Conservation (phyloP, 2,797 vertebrate species). For the Pangasius sanitwongsei region DNA sequence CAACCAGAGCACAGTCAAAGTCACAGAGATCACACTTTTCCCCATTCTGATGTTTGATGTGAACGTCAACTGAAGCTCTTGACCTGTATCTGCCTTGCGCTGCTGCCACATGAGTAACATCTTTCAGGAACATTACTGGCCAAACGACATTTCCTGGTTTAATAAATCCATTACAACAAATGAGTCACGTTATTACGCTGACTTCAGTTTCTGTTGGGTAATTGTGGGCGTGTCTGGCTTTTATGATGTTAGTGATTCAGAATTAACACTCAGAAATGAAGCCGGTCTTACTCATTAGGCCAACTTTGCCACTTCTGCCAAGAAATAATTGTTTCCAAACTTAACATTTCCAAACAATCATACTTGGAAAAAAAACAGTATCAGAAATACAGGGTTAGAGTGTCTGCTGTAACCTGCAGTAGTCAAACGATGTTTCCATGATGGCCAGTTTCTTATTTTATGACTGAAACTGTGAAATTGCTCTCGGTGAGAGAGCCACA, state of each 20-base stretch:
- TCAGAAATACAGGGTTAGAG: not conserved
- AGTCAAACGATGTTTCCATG: slow-evolving; percentile 2
- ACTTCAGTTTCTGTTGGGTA: slow-evolving; percentile 27
- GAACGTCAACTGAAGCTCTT: not conserved
- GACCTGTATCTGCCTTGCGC: not conserved
- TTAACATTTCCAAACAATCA: not conserved
- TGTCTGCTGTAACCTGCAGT: slow-evolving; percentile 6
- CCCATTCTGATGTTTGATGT: not conserved
- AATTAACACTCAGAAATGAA: not conserved
- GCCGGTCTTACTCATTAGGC: not conserved
- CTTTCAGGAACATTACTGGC: not conserved
- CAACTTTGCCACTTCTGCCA: not conserved
- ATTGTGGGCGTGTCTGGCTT: slow-evolving; percentile 24
- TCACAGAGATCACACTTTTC: not conserved
- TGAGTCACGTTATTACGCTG: slow-evolving; percentile 25
- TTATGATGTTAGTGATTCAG: not conserved
- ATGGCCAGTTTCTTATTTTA: slow-evolving; percentile 49
- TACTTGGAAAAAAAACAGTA: not conserved
- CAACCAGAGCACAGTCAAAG: too few relatives aligned
- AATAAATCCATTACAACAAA: not conserved
- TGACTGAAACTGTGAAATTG: slow-evolving; percentile 55
- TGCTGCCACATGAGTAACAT: not conserved
- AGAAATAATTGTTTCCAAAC: not conserved
- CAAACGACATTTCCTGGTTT: not conserved
- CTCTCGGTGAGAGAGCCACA: slow-evolving; percentile 23